These are phyloP conservation scores for Drosophila histrio DNA, from an alignment of 2,888 invertebrate species.

Conservation along the genomic window DNA sequence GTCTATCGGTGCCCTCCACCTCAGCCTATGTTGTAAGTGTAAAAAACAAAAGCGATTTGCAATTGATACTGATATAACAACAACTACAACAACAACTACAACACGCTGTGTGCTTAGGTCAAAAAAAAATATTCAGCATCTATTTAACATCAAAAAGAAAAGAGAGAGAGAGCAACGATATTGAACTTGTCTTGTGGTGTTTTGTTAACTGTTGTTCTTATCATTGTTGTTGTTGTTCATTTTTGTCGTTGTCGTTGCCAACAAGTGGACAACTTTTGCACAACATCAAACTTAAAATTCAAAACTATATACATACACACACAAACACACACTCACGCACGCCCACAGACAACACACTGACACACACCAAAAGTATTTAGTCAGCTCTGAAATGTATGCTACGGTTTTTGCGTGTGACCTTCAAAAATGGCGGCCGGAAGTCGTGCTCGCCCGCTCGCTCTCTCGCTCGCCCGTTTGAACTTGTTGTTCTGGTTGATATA, in stretches of 20 bases:
- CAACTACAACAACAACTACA: slow-evolving; percentile 32
- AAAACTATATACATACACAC: slow-evolving; percentile 13
- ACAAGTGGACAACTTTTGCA: slow-evolving; percentile 42
- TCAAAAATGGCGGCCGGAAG: slow-evolving; percentile 40
- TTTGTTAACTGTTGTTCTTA: slow-evolving; percentile 54
- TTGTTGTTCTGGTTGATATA: slow-evolving; percentile 28
- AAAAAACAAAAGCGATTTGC: slow-evolving; percentile 71
- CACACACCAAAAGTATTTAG: slow-evolving; percentile 43
- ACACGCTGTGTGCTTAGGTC: slow-evolving; percentile 38
- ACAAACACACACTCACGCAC: slow-evolving; percentile 11
- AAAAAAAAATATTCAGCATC: slow-evolving; percentile 28
- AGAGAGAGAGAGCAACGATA: slow-evolving; percentile 42
- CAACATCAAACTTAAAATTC: slow-evolving; percentile 24
- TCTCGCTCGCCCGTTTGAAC: slow-evolving; percentile 34
- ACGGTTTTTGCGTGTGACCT: slow-evolving; percentile 50
- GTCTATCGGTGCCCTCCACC: slow-evolving; percentile 92
- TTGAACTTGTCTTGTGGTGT: slow-evolving; percentile 53
- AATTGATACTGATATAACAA: slow-evolving; percentile 17
- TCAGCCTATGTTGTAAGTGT: slow-evolving; percentile 89
- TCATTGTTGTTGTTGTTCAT: slow-evolving; percentile 54
- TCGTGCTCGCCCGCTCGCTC: slow-evolving; percentile 24
- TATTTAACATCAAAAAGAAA: slow-evolving; percentile 20
- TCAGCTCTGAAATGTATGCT: slow-evolving; percentile 57
- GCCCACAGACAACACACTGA: slow-evolving; percentile 15
- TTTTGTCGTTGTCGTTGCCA: slow-evolving; percentile 31